These are phyloP conservation scores for Cynodonichthys magdalenae DNA, from an alignment of 2,797 vertebrate genomes.

Conservation along the genomic window DNA sequence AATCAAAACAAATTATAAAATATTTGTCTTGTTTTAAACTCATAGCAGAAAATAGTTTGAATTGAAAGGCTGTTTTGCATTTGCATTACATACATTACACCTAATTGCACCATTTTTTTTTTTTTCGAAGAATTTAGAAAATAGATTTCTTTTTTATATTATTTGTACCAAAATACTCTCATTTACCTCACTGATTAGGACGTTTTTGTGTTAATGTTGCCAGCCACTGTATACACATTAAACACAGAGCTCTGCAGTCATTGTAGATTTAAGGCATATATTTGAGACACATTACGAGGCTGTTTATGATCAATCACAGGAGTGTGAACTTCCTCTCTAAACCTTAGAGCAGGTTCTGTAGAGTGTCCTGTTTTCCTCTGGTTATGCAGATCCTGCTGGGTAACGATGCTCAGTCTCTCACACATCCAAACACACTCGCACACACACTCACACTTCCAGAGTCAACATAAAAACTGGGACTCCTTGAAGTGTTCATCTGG, in stretches of 20 bases:
- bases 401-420: slow-evolving; percentile 61
- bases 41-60: neutral
- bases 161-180: slow-evolving; percentile 27
- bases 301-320: slow-evolving; percentile 76
- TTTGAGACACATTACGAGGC: slow-evolving; percentile 39
- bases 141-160: slow-evolving; percentile 42
- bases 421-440: slow-evolving; percentile 30
- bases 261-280: slow-evolving; percentile 43
- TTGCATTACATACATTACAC: slow-evolving; percentile 4
- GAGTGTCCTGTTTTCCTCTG: slow-evolving; percentile 74
- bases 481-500: slow-evolving; percentile 81
- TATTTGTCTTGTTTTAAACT: too few species aligned
- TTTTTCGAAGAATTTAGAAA: slow-evolving; percentile 6
- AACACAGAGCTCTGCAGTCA: slow-evolving; percentile 44
- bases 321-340: slow-evolving; percentile 66
- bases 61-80: neutral
- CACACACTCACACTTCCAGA: slow-evolving; percentile 63
- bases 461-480: slow-evolving; percentile 79
- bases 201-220: slow-evolving; percentile 24
- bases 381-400: slow-evolving; percentile 70
- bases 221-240: slow-evolving; percentile 46
- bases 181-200: slow-evolving; percentile 33
- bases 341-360: slow-evolving; percentile 71
- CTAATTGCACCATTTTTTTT: slow-evolving; percentile 3
- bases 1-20: neutral